Evolutionary conservation across 2,113 vertebrate genomes (phyloP).

Genomic region (Pangasianodon hypophthalmus): DNA sequence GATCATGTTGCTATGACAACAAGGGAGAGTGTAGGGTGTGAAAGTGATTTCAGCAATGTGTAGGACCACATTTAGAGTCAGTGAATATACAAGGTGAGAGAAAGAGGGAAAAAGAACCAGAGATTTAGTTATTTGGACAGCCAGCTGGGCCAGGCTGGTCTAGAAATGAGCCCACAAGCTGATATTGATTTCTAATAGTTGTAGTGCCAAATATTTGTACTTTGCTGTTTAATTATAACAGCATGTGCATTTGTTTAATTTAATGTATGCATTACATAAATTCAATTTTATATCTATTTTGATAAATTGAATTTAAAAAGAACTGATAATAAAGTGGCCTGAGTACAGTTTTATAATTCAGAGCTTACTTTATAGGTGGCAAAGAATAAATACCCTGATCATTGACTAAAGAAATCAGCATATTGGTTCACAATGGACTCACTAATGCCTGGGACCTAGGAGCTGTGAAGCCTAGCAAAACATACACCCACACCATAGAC

Average conservation of each 20-base stretch:
- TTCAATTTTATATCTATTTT: not conserved
- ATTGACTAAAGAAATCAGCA: conserved; percentile 31
- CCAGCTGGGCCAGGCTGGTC: not conserved
- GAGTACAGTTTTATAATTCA: not conserved
- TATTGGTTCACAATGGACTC: conserved; percentile 33
- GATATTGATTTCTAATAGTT: not conserved
- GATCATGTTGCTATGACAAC: conserved; percentile 59
- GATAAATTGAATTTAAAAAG: not conserved
- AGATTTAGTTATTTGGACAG: conserved; percentile 22
- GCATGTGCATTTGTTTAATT: not conserved
- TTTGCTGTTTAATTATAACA: not conserved
- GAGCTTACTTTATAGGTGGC: not conserved
- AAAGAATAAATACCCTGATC: not conserved
- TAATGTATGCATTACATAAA: not conserved
- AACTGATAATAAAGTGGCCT: not conserved
- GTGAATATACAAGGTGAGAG: conserved; percentile 28
- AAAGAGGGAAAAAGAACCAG: conserved; percentile 3
- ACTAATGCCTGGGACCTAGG: conserved; percentile 11
- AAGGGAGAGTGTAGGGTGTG: conserved; percentile 54
- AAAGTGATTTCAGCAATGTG: conserved; percentile 52
- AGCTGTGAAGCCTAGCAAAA: conserved; percentile 27
- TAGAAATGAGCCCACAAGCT: not conserved
- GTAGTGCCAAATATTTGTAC: not conserved
- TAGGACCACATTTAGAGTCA: conserved; percentile 48
- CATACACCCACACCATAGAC: conserved; percentile 46